Conservation (phyloP, 2,113 vertebrate genomes). For the Oreochromis aureus region DNA sequence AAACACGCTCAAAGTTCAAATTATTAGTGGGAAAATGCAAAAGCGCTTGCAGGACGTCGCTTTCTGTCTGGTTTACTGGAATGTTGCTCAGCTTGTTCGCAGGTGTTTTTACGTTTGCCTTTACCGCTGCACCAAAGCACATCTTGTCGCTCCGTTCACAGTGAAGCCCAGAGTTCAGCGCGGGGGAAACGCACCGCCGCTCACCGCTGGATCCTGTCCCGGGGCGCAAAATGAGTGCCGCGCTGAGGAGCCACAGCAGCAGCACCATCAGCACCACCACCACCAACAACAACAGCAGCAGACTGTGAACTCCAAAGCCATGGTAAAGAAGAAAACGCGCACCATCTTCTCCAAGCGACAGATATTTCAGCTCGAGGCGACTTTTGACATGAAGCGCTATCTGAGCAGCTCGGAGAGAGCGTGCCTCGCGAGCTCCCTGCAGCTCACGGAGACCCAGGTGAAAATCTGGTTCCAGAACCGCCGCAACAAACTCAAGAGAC, state of each 20-base stretch:
- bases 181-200: background rate
- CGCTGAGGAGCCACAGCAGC: conserved; percentile 32
- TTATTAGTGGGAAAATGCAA: background rate
- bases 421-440: conserved; percentile 73
- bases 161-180: conserved; percentile 19
- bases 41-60: background rate
- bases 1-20: background rate
- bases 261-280: background rate
- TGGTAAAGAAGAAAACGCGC: conserved; percentile 80
- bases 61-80: background rate
- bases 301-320: conserved; percentile 21
- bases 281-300: fast-evolving
- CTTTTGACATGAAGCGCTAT: conserved; percentile 82
- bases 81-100: background rate
- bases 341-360: conserved; percentile 86
- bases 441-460: conserved; percentile 79
- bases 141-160: conserved; percentile 48
- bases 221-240: conserved; percentile 38
- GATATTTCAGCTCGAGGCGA: conserved; percentile 82
- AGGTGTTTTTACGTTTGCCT: background rate
- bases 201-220: conserved; percentile 8
- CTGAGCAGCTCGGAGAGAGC: conserved; percentile 82
- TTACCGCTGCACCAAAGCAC: background rate
- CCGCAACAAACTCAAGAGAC: conserved; percentile 80
- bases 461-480: conserved; percentile 84